Base-by-base conservation (phyloP, 2,888 invertebrate species). In the Limnephilus auricula region DNA sequence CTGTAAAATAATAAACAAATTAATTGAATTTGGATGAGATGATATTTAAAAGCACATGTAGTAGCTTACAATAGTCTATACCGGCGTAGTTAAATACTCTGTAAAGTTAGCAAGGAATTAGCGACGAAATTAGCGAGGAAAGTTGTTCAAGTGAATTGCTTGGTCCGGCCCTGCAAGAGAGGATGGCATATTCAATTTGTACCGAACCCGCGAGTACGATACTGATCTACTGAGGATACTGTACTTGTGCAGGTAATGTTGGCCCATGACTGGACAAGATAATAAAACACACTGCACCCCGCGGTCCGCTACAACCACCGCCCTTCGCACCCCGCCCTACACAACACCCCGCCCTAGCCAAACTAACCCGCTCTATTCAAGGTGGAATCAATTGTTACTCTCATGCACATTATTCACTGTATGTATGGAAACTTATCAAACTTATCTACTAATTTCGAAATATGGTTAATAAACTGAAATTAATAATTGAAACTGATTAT, bases 151-250 rank as follows among this genome's bases (percentile, higher is more conserved):
- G 65, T n/a, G 25, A n/a, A 25, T 65, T 65, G 25, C 65, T 18
- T 31, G 31, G 15, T 31, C 32, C 65, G 87, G 78, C 32, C 87
- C 65, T 87, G 65, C 50, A 30, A n/a, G 12, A 30, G 37, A 85
- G 85, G 85, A 85, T 45, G 85, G 85, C 45, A 40, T 87, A 87
- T 87, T 87, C 87, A 87, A 87, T 87, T 87, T 87, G 87, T 87
- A 87, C 45, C 87, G 6, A 65, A 65, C 87, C 87, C 87, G 87
- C 87, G 87, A 25, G 18, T 18, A 32, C 87, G 87, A 87, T 87
- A 65, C 4, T 15, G 65, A 87, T 87, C 87, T 34, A 9, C 13
- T 13, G 87, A 65, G 87, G 87, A 87, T 87, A 85, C 45, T 85
- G 85, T 80, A 80, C 32, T 37, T 37, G 84, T 87, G 13, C 65